Base-by-base conservation (phyloP, 2,888 invertebrate species). In the Ecliptopera silaceata region DNA sequence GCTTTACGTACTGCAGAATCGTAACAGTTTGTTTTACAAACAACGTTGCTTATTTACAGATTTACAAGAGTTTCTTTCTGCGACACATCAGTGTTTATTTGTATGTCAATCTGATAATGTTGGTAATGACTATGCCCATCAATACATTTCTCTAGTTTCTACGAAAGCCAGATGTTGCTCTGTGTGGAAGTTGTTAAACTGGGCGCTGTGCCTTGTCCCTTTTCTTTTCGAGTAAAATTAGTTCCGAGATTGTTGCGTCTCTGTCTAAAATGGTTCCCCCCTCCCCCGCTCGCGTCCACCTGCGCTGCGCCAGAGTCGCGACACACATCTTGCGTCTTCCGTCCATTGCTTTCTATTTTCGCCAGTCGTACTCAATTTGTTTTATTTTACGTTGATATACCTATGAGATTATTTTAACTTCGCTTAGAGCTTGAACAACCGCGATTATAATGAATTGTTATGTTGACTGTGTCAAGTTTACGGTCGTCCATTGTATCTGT, bases 331-430 rank as follows among this genome's bases (percentile, higher is more conserved):
- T 71, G 70, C 66, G 65, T 80, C 84, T 86, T 84, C 84, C 82
- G 83, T 79, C 79, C 83, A 80, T 75, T 88, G 88, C 91, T 91
- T 91, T 91, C 90, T 91, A 90, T 88, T 90, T 88, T 88, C 79
- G 86, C 87, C 75, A 80, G 78, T 81, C 78, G 77, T 79, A 80
- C 82, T 81, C 74, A 71, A 79, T 80, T 77, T 76, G 74, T 77
- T 74, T 75, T 70, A 66, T 71, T 74, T 63, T 76, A 70, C 69
- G 72, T 72, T 72, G 67, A 73, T 77, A 69, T 75, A 71, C 63
- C 58, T 64, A 56, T 66, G 63, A 63, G 65, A 73, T 70, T 71
- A 69, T 74, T 71, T 75, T 74, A 59, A 57, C 58, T 69, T 64
- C 34, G 58, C 56, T 52, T 47, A 41, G 52, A 64, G 52, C 52